A percentile compares a stretch with the other conserved stretches of the same genome.
phyloP scores from a whole-genome alignment of 2,888 invertebrate genomes.

The Andrena minutula region DNA sequence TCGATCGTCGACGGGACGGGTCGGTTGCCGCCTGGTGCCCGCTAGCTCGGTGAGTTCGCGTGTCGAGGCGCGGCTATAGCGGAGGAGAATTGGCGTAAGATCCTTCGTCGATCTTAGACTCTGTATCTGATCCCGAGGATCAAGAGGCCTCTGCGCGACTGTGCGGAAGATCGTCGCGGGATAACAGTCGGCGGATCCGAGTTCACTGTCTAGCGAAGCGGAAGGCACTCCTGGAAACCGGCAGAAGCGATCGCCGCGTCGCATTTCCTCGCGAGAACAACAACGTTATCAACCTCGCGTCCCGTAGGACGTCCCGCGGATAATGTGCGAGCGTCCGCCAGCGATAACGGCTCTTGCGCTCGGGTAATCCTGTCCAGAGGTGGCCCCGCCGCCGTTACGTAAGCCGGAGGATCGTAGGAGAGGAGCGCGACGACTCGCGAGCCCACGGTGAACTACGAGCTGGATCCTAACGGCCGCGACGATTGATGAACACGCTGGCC shows the following conservation, averaged over 20 bases:
- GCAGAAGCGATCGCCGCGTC: neutral
- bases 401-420: neutral
- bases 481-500: neutral
- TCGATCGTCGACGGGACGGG: slow-evolving; percentile 39
- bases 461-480: neutral
- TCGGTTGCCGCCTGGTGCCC: neutral
- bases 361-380: neutral
- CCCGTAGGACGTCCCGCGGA: neutral
- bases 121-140: neutral
- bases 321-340: neutral
- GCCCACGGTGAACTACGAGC: neutral
- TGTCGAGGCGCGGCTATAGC: slow-evolving; percentile 1
- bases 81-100: neutral
- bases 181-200: too few relatives aligned
- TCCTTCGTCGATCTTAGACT: neutral
- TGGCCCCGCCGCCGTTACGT: neutral
- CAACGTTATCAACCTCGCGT: slow-evolving; percentile 1
- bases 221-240: too few relatives aligned
- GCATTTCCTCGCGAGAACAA: neutral
- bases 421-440: neutral
- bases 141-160: neutral
- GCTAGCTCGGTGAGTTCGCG: neutral
- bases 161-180: neutral
- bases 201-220: too few relatives aligned
- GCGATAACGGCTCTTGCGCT: neutral